Conservation (phyloP, 92 coral and sea anemone genomes). For the Porites divaricata region DNA sequence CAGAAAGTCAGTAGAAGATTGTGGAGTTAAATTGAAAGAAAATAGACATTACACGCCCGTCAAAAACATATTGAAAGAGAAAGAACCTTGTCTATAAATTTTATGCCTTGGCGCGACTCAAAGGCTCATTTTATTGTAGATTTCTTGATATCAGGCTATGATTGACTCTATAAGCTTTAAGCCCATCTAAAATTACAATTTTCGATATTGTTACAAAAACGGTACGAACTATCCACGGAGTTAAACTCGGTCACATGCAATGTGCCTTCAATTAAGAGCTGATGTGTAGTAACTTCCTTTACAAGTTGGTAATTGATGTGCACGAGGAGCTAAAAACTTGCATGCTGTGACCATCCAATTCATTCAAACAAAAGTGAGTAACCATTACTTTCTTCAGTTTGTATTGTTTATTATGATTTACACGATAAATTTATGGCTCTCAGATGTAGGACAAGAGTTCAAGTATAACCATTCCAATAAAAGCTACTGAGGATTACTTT, state of each 20-base stretch:
- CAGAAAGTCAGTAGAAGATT: not conserved
- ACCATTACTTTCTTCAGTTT: not conserved
- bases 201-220: not conserved
- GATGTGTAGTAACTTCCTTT: not conserved
- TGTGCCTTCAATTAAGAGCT: not conserved
- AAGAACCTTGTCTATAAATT: not conserved
- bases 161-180: not conserved
- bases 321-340: too few relatives aligned
- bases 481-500: not conserved
- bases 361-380: not conserved
- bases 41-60: not conserved
- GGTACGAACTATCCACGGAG: too few relatives aligned
- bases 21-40: not conserved
- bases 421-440: not conserved
- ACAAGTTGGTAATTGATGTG: too few relatives aligned
- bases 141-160: constrained; percentile 3
- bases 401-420: not conserved
- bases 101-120: not conserved
- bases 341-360: too few relatives aligned
- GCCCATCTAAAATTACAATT: not conserved
- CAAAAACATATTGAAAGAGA: not conserved
- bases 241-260: too few relatives aligned
- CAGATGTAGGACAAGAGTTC: not conserved
- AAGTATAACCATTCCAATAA: not conserved
- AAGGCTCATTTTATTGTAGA: not conserved